Conservation (phyloP, 1,140 invertebrate species). For the Venustaconcha ellipsiformis region DNA sequence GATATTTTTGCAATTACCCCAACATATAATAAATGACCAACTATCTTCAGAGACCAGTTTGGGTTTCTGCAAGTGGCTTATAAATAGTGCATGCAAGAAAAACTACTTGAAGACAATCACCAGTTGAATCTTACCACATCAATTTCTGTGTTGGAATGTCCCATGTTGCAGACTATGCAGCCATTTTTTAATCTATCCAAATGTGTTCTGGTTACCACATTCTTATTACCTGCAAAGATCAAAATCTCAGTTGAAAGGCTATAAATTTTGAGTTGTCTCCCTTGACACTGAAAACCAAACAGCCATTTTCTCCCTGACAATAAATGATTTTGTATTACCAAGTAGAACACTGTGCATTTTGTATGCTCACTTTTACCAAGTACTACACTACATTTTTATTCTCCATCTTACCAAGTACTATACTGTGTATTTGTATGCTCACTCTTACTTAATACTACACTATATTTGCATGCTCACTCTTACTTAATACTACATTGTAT, state of each 20-base stretch:
- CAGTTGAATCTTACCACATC: conserved; percentile 83
- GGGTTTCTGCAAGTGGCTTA: too few species aligned
- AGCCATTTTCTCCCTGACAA: background rate
- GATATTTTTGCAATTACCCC: too few species aligned
- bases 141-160: conserved; percentile 98
- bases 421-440: too few species aligned
- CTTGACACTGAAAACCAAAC: background rate
- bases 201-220: conserved; percentile 93
- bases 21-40: too few species aligned
- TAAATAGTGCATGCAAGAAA: background rate
- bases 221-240: conserved; percentile 84
- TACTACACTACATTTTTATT: too few species aligned
- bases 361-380: too few species aligned
- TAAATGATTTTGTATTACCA: background rate
- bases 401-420: too few species aligned
- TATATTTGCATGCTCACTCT: too few species aligned
- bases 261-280: background rate
- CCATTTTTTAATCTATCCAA: conserved; percentile 98
- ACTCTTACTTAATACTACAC: too few species aligned
- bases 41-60: too few species aligned
- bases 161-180: conserved; percentile 98
- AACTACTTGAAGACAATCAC: background rate
- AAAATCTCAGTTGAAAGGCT: background rate
- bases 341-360: too few species aligned
- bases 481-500: too few species aligned